Evolutionary conservation across 30 jellyfish, hydroid and myxozoan genomes (phyloP).

Genomic region (Sanderia malayensis): DNA sequence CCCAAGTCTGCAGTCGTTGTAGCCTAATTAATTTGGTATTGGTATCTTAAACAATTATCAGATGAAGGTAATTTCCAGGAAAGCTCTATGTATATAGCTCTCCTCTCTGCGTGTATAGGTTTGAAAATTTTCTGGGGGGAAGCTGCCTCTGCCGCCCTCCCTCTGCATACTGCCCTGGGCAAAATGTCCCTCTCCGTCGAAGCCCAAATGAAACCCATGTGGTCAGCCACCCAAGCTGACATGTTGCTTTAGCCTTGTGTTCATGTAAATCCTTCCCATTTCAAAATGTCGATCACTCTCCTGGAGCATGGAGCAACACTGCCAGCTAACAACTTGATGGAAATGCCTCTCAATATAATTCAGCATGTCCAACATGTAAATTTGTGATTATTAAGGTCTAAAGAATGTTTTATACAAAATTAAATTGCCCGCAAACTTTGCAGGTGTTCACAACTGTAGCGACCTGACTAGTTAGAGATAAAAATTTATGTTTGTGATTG

Average conservation of each 20-base stretch:
- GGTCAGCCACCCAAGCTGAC: constrained; percentile 1
- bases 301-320: not conserved
- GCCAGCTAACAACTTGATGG: constrained; percentile 7
- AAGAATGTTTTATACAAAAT: not conserved
- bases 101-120: too few species aligned
- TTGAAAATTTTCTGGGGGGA: too few species aligned
- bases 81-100: too few species aligned
- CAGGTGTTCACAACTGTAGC: not conserved
- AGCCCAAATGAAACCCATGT: too few species aligned
- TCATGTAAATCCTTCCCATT: not conserved
- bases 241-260: not conserved
- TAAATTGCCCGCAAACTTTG: not conserved
- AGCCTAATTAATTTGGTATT: too few species aligned
- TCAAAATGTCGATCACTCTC: not conserved
- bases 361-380: constrained; percentile 13
- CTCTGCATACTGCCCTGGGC: too few species aligned
- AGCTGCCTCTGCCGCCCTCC: too few species aligned
- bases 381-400: constrained; percentile 2
- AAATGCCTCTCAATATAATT: constrained; percentile 5
- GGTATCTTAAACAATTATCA: too few species aligned
- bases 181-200: too few species aligned
- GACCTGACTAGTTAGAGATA: not conserved
- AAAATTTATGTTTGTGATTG: too few species aligned
- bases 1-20: too few species aligned
- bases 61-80: too few species aligned